Percentiles rank a stretch among this genome's conserved stretches.
These are phyloP conservation scores for Myotis myotis DNA, from an alignment of 2,797 vertebrate species.

Conservation along the genomic window DNA sequence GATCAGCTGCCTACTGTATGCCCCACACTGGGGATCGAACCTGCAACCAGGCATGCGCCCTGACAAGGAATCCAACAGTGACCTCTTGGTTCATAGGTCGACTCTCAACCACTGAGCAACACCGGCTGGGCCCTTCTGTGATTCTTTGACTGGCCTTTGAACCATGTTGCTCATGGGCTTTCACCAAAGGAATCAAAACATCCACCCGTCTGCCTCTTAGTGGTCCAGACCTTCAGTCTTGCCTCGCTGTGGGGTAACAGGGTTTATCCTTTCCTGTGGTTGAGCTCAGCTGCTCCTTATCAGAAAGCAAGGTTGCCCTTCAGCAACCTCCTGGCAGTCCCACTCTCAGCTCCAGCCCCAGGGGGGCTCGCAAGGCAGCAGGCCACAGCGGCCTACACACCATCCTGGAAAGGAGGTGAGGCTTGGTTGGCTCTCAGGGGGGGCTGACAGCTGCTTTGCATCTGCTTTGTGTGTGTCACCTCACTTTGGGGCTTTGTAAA, in stretches of 20 bases:
- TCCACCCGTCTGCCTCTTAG: too few relatives aligned
- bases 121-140: neutral
- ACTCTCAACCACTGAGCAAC: too few relatives aligned
- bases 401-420: neutral
- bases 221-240: neutral
- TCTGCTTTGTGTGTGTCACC: neutral
- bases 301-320: neutral
- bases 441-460: neutral
- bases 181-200: neutral
- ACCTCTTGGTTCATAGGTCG: too few relatives aligned
- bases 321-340: neutral
- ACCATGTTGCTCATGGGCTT: neutral
- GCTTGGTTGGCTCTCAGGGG: neutral
- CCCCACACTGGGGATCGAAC: too few relatives aligned
- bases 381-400: neutral
- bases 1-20: too few relatives aligned
- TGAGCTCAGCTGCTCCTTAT: neutral
- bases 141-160: neutral
- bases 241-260: neutral
- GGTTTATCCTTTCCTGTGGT: neutral
- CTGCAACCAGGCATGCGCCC: too few relatives aligned
- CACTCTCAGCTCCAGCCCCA: neutral
- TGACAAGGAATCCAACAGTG: too few relatives aligned
- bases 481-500: neutral
- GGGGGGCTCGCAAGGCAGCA: neutral